These are phyloP conservation scores for Apogon talboti DNA, from an alignment of 2,797 vertebrate species.

Conservation along the genomic window DNA sequence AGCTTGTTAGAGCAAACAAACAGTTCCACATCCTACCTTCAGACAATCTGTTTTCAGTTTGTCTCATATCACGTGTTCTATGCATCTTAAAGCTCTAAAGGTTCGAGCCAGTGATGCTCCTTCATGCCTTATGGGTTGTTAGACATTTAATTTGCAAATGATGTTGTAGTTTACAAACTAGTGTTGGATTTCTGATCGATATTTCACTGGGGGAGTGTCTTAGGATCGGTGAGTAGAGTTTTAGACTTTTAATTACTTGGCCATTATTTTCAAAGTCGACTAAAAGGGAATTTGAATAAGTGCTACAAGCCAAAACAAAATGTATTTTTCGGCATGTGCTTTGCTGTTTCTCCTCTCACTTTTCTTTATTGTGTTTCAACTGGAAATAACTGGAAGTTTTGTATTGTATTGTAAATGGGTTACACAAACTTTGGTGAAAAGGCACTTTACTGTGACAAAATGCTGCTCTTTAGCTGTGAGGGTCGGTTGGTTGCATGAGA, in stretches of 20 bases:
- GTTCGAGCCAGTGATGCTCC: conserved; percentile 31
- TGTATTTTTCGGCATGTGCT: conserved; percentile 43
- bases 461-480: conserved; percentile 39
- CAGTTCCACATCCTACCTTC: background rate
- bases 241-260: conserved; percentile 8
- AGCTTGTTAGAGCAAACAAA: background rate
- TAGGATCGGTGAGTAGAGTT: conserved; percentile 3
- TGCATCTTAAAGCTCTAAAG: conserved; percentile 44
- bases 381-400: conserved; percentile 36
- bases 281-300: conserved; percentile 46
- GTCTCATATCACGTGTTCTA: conserved; percentile 29
- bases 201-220: conserved; percentile 15
- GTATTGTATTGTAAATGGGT: conserved; percentile 46
- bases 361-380: conserved; percentile 39
- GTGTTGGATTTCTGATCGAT: no score
- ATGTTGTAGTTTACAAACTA: conserved; percentile 23
- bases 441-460: conserved; percentile 54
- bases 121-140: conserved; percentile 48
- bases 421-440: conserved; percentile 22
- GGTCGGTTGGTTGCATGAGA: conserved; percentile 60
- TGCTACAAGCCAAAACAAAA: conserved; percentile 47
- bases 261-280: conserved; percentile 27
- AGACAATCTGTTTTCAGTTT: conserved; percentile 21
- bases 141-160: conserved; percentile 41
- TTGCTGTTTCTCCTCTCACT: conserved; percentile 31